Evolutionary conservation across 2,797 vertebrate species (phyloP), one percentile per base, ranked within the genome.

Genomic region (Neostethus bicornis): DNA sequence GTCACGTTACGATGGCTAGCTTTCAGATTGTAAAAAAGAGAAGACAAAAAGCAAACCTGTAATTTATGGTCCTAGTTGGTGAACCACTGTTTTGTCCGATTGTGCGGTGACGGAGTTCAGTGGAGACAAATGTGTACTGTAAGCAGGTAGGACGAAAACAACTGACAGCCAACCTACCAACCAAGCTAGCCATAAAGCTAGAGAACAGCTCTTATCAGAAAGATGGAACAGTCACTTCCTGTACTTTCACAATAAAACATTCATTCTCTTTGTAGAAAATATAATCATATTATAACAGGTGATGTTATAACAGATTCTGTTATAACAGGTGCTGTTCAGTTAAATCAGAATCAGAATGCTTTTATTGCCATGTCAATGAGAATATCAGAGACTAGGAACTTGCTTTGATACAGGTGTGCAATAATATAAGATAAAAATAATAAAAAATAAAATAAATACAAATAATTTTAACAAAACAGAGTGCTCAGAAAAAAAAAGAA

Each of bases 111-210:
- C 79, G 66, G 79, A 80, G 75, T 75, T 86, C 79, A 83, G 81
- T 79, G 39, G 69, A 48, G 73, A 81, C 75, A 66, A 69, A 19
- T 42, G 71, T 57, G 69, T 78, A 83, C 75, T 82, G 79, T 73
- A 68, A 57, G 69, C 81, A 60, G 80, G 82, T 87, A 84, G 74
- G 77, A 85, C 76, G 59, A 85, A 85, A 85, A 87, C 84, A 90
- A 86, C 64, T 80, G 43, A 61, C 51, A 67, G 73, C 70, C 77
- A 68, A 61, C 44, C 69, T 32, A 32, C 70, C 77, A 68, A 61
- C 44, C 69, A 32, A 32, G 49, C 54, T 70, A 83, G 74, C 73
- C 58, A 34, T 73, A 13, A 16, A 76, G 80, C 85, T 80, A 77
- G 73, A 61, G 48, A 77, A 5, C 19, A 54, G 65, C 55, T 51